These are phyloP conservation scores for Acromyrmex charruanus DNA, from an alignment of 1,140 invertebrate species.

Conservation along the genomic window DNA sequence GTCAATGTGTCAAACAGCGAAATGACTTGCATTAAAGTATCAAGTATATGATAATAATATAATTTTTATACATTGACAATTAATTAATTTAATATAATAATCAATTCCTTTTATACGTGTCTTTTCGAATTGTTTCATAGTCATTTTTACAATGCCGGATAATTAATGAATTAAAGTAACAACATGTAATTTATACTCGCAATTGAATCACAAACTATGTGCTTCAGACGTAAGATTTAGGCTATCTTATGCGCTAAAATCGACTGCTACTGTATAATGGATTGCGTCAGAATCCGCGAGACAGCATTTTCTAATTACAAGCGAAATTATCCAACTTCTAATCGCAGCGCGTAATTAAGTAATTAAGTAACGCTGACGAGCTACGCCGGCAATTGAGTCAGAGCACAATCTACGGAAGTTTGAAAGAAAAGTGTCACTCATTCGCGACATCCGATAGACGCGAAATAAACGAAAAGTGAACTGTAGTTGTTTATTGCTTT, in stretches of 20 bases:
- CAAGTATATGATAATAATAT: not conserved
- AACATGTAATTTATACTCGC: not conserved
- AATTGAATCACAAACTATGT: conserved; percentile 8
- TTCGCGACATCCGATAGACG: conserved; percentile 20
- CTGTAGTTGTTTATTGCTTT: conserved; percentile 46
- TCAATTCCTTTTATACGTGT: not conserved
- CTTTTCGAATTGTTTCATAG: not conserved
- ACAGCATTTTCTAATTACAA: conserved; percentile 49
- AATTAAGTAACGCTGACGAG: conserved; percentile 44
- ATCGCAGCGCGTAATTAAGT: conserved; percentile 51
- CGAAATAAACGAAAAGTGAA: conserved; percentile 28
- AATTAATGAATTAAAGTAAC: conserved; percentile 29
- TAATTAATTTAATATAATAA: conserved; percentile 41
- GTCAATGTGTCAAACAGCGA: not conserved
- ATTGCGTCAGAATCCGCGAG: conserved; percentile 19
- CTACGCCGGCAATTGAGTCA: conserved; percentile 23
- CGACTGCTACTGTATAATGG: conserved; percentile 17
- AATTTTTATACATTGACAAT: conserved; percentile 23
- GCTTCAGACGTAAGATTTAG: not conserved
- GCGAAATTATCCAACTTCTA: conserved; percentile 48
- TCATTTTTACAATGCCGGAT: not conserved
- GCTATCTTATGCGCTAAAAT: conserved; percentile 3
- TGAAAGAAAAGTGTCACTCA: conserved; percentile 39
- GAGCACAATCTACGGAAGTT: conserved; percentile 24
- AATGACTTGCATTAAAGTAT: conserved; percentile 6